Percentiles rank a stretch among this genome's conserved stretches.
Evolutionary conservation across 2,113 vertebrate species (phyloP).

Genomic region (Amia ocellicauda): DNA sequence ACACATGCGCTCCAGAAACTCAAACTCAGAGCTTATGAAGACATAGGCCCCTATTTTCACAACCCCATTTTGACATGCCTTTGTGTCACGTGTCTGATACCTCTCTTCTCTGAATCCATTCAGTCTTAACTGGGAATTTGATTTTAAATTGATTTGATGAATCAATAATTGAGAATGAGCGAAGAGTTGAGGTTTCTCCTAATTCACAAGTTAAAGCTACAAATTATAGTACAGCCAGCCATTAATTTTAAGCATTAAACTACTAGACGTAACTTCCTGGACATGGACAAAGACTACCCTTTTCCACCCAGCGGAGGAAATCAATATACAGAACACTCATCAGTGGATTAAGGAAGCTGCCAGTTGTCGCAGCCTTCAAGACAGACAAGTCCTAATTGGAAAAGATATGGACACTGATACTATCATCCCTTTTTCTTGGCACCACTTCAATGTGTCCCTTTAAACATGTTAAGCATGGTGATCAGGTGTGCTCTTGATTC

Average conservation of each 20-base stretch:
- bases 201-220: too few relatives aligned
- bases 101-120: too few relatives aligned
- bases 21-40: too few relatives aligned
- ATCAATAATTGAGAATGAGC: too few relatives aligned
- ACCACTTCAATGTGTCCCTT: constrained; percentile 35
- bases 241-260: too few relatives aligned
- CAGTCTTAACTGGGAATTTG: too few relatives aligned
- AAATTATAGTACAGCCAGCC: too few relatives aligned
- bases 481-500: constrained; percentile 21
- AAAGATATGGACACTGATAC: constrained; percentile 28
- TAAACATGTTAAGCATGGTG: constrained; percentile 14
- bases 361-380: constrained; percentile 30
- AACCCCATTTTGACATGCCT: too few relatives aligned
- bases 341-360: not conserved
- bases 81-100: too few relatives aligned
- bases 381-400: constrained; percentile 44
- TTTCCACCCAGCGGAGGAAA: constrained; percentile 30
- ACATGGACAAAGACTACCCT: constrained; percentile 22
- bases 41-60: too few relatives aligned
- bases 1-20: constrained; percentile 32
- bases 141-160: too few relatives aligned
- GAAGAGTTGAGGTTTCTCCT: too few relatives aligned
- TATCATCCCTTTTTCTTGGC: constrained; percentile 38
- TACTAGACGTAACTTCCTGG: constrained; percentile 38
- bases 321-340: constrained; percentile 9